These are phyloP conservation scores for Andrena cerasifolii DNA, from an alignment of 1,140 invertebrate genomes.

Conservation along the genomic window DNA sequence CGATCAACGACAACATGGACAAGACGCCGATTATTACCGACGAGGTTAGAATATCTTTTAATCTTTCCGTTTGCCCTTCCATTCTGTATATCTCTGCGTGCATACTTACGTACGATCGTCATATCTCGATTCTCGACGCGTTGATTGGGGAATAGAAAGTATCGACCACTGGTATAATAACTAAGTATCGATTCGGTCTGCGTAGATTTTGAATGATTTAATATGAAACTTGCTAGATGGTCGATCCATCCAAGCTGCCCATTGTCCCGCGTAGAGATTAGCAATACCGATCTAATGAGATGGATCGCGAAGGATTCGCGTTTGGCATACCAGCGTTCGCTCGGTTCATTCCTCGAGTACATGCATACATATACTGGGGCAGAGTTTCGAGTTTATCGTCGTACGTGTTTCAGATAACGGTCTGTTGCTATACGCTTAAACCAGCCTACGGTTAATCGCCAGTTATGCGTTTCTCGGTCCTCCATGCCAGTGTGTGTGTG, in stretches of 20 bases:
- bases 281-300: no score
- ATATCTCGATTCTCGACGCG: no score
- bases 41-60: slow-evolving; percentile 71
- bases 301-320: background rate
- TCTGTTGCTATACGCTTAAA: slow-evolving; percentile 51
- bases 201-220: no score
- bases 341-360: slow-evolving; percentile 20
- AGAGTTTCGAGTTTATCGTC: slow-evolving; percentile 52
- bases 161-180: no score
- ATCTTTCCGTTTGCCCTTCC: background rate
- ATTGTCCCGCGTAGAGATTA: no score
- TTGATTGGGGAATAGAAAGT: no score
- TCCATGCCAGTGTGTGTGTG: slow-evolving; percentile 7
- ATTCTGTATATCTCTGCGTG: background rate
- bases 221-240: no score
- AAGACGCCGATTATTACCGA: slow-evolving; percentile 79
- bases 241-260: no score
- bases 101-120: no score
- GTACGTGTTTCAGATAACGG: slow-evolving; percentile 57
- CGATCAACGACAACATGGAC: slow-evolving; percentile 81
- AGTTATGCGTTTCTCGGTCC: slow-evolving; percentile 27
- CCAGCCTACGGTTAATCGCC: slow-evolving; percentile 36
- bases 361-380: slow-evolving; percentile 39
- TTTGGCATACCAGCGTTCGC: background rate
- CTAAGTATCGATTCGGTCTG: no score